phyloP scores from a whole-genome alignment of 1,140 invertebrate species.

The Yoshiicerus persimilis region DNA sequence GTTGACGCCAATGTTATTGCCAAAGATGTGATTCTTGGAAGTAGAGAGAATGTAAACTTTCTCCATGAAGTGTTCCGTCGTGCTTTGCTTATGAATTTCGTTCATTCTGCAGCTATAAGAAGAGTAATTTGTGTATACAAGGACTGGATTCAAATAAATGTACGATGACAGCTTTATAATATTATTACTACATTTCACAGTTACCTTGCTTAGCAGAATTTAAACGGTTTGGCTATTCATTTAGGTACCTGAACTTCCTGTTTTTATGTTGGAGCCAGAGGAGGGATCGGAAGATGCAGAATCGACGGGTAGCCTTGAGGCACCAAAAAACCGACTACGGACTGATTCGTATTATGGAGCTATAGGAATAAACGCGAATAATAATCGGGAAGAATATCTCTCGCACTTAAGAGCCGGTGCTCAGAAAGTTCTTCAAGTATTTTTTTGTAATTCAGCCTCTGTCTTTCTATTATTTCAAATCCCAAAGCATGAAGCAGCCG shows the following conservation, averaged over 20 bases:
- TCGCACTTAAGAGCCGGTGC: constrained; percentile 42
- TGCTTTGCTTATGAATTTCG: constrained; percentile 86
- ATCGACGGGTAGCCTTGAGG: constrained; percentile 48
- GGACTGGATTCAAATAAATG: constrained; percentile 92
- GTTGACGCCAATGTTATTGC: constrained; percentile 57
- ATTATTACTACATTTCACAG: not conserved
- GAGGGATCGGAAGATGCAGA: constrained; percentile 51
- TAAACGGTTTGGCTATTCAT: not conserved
- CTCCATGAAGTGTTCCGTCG: constrained; percentile 92
- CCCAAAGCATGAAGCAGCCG: constrained; percentile 48
- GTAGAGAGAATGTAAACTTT: constrained; percentile 90
- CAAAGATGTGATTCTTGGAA: constrained; percentile 82
- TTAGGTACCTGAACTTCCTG: constrained; percentile 69
- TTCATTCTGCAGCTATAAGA: constrained; percentile 80
- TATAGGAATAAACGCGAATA: constrained; percentile 44
- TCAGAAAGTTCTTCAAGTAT: constrained; percentile 82
- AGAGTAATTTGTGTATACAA: constrained; percentile 92
- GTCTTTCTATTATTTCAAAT: constrained; percentile 75
- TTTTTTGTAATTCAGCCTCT: constrained; percentile 92
- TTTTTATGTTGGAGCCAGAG: constrained; percentile 85
- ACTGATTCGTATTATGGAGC: constrained; percentile 53
- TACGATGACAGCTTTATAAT: constrained; percentile 53
- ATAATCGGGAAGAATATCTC: constrained; percentile 46
- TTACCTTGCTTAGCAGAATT: not conserved
- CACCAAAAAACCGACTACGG: constrained; percentile 74